Evolutionary conservation across 2,888 invertebrate species (phyloP).

Genomic region (Erebia epiphron): DNA sequence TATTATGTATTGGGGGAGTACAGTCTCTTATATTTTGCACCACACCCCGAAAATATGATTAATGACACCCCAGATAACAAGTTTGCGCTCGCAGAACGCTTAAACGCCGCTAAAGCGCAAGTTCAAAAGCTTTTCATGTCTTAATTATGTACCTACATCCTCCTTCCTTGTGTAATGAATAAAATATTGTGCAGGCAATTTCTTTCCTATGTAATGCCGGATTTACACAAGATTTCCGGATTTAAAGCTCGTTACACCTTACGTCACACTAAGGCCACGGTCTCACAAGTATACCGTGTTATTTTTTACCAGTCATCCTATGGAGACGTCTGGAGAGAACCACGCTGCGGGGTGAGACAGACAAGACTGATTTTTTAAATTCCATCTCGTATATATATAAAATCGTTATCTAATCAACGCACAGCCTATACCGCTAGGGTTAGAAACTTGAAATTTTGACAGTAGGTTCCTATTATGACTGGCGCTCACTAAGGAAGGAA

Average conservation of each 20-base stretch:
- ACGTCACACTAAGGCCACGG: neutral
- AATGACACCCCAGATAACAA: constrained; percentile 66
- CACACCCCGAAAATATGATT: constrained; percentile 59
- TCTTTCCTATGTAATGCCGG: neutral
- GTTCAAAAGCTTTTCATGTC: constrained; percentile 42
- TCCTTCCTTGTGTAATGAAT: constrained; percentile 25
- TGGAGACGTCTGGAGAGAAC: too few relatives aligned
- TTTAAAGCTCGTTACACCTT: constrained; percentile 11
- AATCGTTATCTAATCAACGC: too few relatives aligned
- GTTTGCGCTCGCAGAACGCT: constrained; percentile 50
- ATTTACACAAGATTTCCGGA: neutral
- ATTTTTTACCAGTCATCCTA: too few relatives aligned
- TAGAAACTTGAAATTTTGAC: too few relatives aligned
- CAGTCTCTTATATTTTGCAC: constrained; percentile 14
- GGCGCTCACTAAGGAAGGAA: too few relatives aligned
- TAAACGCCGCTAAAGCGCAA: constrained; percentile 45
- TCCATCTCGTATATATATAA: too few relatives aligned
- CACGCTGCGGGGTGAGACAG: too few relatives aligned
- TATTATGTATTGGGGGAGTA: neutral
- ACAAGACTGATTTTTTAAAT: too few relatives aligned
- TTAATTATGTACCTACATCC: constrained; percentile 38
- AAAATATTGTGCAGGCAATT: constrained; percentile 15
- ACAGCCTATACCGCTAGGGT: too few relatives aligned
- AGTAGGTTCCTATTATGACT: too few relatives aligned
- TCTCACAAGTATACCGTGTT: too few relatives aligned